Evolutionary conservation across 2,888 invertebrate genomes (phyloP), one percentile per base, ranked within the genome.

Genomic region (Cordilura impudica): DNA sequence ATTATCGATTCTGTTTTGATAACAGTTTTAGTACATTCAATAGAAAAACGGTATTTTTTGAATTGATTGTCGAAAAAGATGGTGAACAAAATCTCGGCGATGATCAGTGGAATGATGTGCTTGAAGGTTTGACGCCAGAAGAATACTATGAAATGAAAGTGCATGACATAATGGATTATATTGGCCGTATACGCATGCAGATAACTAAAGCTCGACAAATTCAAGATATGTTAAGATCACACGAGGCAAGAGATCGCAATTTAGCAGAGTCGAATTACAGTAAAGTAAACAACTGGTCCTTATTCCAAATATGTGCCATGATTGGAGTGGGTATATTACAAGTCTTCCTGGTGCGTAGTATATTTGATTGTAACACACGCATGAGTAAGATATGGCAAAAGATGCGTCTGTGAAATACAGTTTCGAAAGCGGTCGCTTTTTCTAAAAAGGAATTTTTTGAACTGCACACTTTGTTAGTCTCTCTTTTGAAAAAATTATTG

Each of bases 1-100:
- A 96, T 86, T 96, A 95, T 87, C 92, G 93, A 79, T 92, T 97
- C 84, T 97, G 97, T 85, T 96, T 97, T 85, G 97, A 97, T 87
- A 97, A 97, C 88, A 93, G 93, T 0, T 95, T 94, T 88, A 96
- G 96, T 87, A 90, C 93, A n/a, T 96, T 95, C 85, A 95, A 95
- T 82, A 90, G 92, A 12, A 97, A 97, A 87, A 94, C 95, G 0
- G 94, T 97, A 0, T 96, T 95, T 88, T 96, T 97, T 86, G 96
- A 96, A 86, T 86, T 97, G 8, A 91, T 94, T 81, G 91, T 95
- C 5, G 94, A 93, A 47, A 90, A 91, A 18, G 93, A 93, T 23
- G 92, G 91, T 0, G 91, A 91, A 0, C 91, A 91, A 16, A 91
- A 92, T 76, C 89, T 91, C 3, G 91, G 92, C 14, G 86, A 87